These are phyloP conservation scores for Neoaliturus tenellus DNA, from an alignment of 2,888 invertebrate genomes.

Conservation along the genomic window DNA sequence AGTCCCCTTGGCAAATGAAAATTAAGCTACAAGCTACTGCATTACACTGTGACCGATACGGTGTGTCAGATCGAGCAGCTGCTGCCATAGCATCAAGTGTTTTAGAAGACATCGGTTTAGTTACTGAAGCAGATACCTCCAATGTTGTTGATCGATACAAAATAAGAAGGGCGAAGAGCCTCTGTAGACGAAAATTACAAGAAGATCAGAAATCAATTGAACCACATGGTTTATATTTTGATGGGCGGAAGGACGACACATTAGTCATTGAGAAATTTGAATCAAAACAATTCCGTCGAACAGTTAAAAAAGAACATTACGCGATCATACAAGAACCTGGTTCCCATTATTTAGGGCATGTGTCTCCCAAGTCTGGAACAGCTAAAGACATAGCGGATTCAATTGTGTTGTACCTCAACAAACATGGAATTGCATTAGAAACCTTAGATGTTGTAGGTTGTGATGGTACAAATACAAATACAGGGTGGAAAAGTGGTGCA, in stretches of 20 bases:
- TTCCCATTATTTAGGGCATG: slow-evolving; percentile 46
- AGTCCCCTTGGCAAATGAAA: slow-evolving; percentile 38
- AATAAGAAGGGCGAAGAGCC: slow-evolving; percentile 47
- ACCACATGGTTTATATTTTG: slow-evolving; percentile 45
- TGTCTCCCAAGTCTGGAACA: slow-evolving; percentile 38
- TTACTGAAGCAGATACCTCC: slow-evolving; percentile 43
- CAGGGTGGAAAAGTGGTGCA: slow-evolving; percentile 46
- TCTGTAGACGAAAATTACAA: slow-evolving; percentile 1
- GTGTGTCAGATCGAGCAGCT: slow-evolving; percentile 49
- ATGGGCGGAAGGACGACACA: slow-evolving; percentile 39
- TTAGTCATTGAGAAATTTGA: slow-evolving; percentile 3
- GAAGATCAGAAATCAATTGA: slow-evolving; percentile 12
- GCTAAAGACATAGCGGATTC: slow-evolving; percentile 6
- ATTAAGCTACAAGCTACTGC: slow-evolving; percentile 47
- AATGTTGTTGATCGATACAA: slow-evolving; percentile 31
- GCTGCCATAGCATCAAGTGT: slow-evolving; percentile 55
- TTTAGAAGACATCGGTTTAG: slow-evolving; percentile 44
- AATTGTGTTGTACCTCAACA: slow-evolving; percentile 25
- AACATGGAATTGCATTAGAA: slow-evolving; percentile 45
- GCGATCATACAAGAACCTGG: slow-evolving; percentile 37
- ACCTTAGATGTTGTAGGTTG: slow-evolving; percentile 36
- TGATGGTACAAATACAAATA: slow-evolving; percentile 44
- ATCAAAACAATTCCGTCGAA: slow-evolving; percentile 40
- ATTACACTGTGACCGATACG: slow-evolving; percentile 49
- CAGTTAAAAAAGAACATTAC: slow-evolving; percentile 42